A percentile compares a stretch with the other conserved stretches of the same genome.
Conservation (phyloP, 2,888 invertebrate species). For the Dinocampus coccinellae region DNA sequence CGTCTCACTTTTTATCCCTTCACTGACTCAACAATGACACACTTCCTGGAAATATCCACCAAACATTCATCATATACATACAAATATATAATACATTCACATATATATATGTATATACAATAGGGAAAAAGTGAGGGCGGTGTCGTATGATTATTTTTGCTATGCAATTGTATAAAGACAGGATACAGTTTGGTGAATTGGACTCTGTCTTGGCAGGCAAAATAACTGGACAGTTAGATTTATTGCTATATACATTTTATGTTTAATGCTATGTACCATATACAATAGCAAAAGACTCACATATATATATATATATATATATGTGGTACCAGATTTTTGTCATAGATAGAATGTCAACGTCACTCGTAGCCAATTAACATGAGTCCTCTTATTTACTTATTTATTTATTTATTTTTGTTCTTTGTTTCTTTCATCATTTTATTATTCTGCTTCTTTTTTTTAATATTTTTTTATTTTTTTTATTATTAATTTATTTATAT, state of each 20-base stretch:
- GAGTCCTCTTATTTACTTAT: neutral
- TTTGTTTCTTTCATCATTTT: neutral
- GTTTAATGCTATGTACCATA: too few species aligned
- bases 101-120: too few species aligned
- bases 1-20: neutral
- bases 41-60: conserved; percentile 12
- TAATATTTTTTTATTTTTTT: neutral
- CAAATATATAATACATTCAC: too few species aligned
- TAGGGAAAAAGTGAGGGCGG: conserved; percentile 7
- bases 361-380: conserved; percentile 30
- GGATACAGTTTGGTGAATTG: conserved; percentile 29
- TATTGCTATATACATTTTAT: conserved; percentile 14
- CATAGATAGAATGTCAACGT: conserved; percentile 30
- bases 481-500: conserved; percentile 7
- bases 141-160: conserved; percentile 1
- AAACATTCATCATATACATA: neutral
- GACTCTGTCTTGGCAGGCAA: conserved; percentile 32
- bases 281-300: too few species aligned
- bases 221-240: conserved; percentile 29
- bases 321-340: conserved; percentile 28
- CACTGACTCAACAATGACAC: neutral
- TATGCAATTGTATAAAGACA: conserved; percentile 19
- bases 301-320: too few species aligned
- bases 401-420: neutral
- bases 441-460: neutral